Base-by-base conservation (phyloP, 1,140 invertebrate genomes). In the Drosophila santomea region DNA sequence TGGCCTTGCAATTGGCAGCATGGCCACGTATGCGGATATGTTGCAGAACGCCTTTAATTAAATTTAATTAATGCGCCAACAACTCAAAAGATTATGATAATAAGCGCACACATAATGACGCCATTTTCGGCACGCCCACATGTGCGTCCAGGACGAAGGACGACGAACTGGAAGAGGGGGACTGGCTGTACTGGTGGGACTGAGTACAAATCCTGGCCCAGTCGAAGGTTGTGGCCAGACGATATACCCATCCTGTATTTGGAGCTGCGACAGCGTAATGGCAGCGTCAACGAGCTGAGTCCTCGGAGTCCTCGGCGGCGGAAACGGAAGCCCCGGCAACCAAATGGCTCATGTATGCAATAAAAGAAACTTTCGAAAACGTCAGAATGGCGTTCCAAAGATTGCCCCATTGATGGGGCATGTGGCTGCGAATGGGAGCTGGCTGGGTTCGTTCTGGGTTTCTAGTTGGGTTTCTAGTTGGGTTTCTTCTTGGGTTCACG, bases 1-100 rank as follows among this genome's bases (percentile, higher is more conserved):
- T 43, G 56, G 69, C 45, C 54, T 48, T 80, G 78, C 81, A 85
- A 85, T 89, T 89, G 76, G 84, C 68, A 78, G 74, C 60, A 45
- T 52, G 66, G 57, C 85, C 85, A 90, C 86, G 85, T 90, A 82
- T 35, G 50, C 45, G 58, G 66, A 80, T 77, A 81, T 84, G 83
- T 84, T 91, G 88, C 78, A 84, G 88, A 91, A 91, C 66, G 80
- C 84, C 89, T 89, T 91, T 91, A 91, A 91, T 91, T 91, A 91
- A 91, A 91, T 91, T 91, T 91, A 91, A 91, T 91, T 91, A 91
- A 91, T 91, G 80, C 88, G 72, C 80, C 77, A 88, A 74, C 80
- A 86, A 81, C 77, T 91, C 80, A 91, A 91, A 80, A 89, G 88
- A 91, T 91, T 91, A 91, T 91, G 78, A 89, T 91, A 91, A 91